Evolutionary conservation across 2,113 vertebrate genomes (phyloP), one percentile per base, ranked within the genome.

Genomic region (Misgurnus mizolepis): DNA sequence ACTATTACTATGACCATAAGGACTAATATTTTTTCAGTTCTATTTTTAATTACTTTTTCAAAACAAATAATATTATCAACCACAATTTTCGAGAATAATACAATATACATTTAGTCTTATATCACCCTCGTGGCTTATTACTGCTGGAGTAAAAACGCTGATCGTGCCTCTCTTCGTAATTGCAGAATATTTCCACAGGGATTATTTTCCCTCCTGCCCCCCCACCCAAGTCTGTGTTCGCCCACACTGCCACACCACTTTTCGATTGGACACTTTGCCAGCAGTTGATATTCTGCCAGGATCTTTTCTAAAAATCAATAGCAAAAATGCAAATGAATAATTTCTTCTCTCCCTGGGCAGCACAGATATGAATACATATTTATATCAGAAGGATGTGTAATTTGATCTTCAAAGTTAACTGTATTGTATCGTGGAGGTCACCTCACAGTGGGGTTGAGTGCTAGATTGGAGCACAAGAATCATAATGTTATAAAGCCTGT

Each of bases 241-340:
- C 43, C 72, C 39, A 34, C 58, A n/a, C 72, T 7, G 22, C 58
- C 58, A 64, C 43, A 64, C 15, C 10, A 64, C 14, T 62, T 14
- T 64, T 49, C 49, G 53, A 67, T 76, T 74, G 56, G 55, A 78
- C 27, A 84, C 67, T 79, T 78, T 76, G 74, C 45, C 74, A 66
- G 72, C 78, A 73, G 85, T 70, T 86, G 87, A 90, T 86, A 86
- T 86, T 84, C 85, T 87, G 89, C 86, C 85, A 87, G 67, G 76
- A 78, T 76, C 70, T 87, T 86, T 87, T 69, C 39, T 81, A 39
- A 84, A 85, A 91, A 90, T 91, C 89, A 88, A 90, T 90, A 90
- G 49, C 79, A 67, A 83, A 85, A 88, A 89, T 91, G 76, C 86
- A 86, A 90, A 89, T 77, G 9, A 79, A 56, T 27, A 69, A 80